phyloP scores from a whole-genome alignment of 2,113 vertebrate genomes.

The Bettongia penicillata region DNA sequence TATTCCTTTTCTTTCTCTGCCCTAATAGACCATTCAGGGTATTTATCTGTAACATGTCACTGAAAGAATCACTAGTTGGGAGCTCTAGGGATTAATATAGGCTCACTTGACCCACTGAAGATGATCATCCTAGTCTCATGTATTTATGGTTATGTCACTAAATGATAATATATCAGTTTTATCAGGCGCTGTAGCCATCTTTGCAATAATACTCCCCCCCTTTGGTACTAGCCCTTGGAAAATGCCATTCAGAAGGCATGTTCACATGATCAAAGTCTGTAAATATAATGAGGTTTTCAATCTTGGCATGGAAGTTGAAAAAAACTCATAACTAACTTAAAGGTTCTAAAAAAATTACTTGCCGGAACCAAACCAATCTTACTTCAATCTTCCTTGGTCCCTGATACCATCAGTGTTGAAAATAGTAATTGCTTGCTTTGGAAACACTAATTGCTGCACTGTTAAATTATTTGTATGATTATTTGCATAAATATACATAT shows the following conservation, averaged over 20 bases:
- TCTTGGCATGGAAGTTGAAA: neutral
- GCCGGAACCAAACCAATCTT: neutral
- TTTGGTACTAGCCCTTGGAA: neutral
- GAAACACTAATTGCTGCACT: neutral
- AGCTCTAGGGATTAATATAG: neutral
- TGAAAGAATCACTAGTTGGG: neutral
- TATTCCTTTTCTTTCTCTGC: neutral
- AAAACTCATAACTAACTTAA: neutral
- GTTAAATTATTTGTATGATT: conserved; percentile 1
- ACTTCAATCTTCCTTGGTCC: neutral
- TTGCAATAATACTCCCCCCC: neutral
- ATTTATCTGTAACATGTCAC: neutral
- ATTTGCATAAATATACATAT: neutral
- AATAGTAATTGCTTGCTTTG: conserved; percentile 1
- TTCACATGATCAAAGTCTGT: neutral
- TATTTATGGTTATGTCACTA: neutral
- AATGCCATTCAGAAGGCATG: neutral
- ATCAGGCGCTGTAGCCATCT: neutral
- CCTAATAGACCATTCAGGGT: neutral
- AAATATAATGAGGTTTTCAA: neutral
- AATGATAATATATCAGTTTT: neutral
- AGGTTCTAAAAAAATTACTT: neutral
- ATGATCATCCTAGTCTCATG: neutral
- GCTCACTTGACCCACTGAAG: neutral
- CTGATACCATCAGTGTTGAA: neutral